phyloP scores from a whole-genome alignment of 2,888 invertebrate genomes.

The Anodontia alba region DNA sequence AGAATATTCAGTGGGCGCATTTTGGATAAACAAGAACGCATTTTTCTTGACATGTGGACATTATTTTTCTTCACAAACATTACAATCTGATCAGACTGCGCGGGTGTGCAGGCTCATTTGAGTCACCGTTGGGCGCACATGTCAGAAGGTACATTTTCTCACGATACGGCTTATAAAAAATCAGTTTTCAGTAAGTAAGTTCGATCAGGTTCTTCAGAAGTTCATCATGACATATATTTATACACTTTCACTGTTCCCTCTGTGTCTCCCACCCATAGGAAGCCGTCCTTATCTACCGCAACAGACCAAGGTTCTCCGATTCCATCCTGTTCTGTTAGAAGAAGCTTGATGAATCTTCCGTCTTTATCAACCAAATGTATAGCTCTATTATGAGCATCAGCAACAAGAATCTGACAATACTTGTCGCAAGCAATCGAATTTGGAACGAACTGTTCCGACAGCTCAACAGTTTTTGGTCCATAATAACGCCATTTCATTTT shows the following conservation, averaged over 20 bases:
- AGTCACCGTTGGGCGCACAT: too few relatives aligned
- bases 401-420: conserved; percentile 56
- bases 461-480: conserved; percentile 51
- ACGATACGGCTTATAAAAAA: too few relatives aligned
- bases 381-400: conserved; percentile 57
- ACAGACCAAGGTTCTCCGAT: conserved; percentile 63
- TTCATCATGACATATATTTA: conserved; percentile 41
- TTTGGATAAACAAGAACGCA: too few relatives aligned
- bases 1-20: too few relatives aligned
- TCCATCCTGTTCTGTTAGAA: conserved; percentile 54
- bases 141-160: too few relatives aligned
- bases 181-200: too few relatives aligned
- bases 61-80: too few relatives aligned
- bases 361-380: conserved; percentile 58
- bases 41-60: too few relatives aligned
- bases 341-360: conserved; percentile 55
- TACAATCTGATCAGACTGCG: too few relatives aligned
- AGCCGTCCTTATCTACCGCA: conserved; percentile 58
- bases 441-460: conserved; percentile 55
- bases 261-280: conserved; percentile 61
- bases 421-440: conserved; percentile 58
- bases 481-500: conserved; percentile 58
- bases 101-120: too few relatives aligned
- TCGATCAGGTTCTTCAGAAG: too few relatives aligned
- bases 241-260: conserved; percentile 54